A percentile compares a stretch with the other conserved stretches of the same genome.
These are phyloP conservation scores for Prionace glauca DNA, from an alignment of 2,797 vertebrate species.

Conservation along the genomic window DNA sequence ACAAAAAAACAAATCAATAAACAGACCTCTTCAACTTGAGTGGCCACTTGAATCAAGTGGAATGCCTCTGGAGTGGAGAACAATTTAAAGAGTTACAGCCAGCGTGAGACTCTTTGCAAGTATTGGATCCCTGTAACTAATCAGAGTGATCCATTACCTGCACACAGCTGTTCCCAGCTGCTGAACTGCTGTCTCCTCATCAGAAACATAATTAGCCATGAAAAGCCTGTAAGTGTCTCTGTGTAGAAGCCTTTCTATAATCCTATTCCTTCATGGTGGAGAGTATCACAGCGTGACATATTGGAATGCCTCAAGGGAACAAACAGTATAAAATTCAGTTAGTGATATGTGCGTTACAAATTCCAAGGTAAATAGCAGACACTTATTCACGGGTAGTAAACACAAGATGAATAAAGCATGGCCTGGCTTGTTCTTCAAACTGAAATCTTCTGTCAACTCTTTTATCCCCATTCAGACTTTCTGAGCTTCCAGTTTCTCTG, in stretches of 20 bases:
- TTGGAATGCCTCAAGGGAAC: constrained; percentile 38
- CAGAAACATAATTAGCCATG: constrained; percentile 32
- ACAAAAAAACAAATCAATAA: constrained; percentile 36
- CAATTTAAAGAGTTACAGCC: constrained; percentile 27
- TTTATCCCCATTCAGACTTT: neutral
- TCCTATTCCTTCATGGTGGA: neutral
- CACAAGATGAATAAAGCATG: neutral
- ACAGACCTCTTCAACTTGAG: constrained; percentile 20
- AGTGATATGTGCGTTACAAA: constrained; percentile 7
- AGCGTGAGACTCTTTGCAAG: neutral
- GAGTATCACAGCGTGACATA: constrained; percentile 38
- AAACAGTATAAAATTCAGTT: constrained; percentile 36
- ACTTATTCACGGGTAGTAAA: constrained; percentile 10
- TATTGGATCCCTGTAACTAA: neutral
- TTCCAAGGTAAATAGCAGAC: constrained; percentile 24
- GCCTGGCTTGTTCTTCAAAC: neutral
- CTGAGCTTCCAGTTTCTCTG: neutral
- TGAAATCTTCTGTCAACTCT: constrained; percentile 3
- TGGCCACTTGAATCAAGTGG: constrained; percentile 30
- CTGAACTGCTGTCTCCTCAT: constrained; percentile 28
- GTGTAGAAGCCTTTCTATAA: neutral
- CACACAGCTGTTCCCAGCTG: constrained; percentile 32
- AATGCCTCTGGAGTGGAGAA: constrained; percentile 28
- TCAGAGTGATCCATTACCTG: constrained; percentile 32
- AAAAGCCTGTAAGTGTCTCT: constrained; percentile 4